Base-by-base conservation (phyloP, 2,113 vertebrate genomes). In the Aplodontia rufa region DNA sequence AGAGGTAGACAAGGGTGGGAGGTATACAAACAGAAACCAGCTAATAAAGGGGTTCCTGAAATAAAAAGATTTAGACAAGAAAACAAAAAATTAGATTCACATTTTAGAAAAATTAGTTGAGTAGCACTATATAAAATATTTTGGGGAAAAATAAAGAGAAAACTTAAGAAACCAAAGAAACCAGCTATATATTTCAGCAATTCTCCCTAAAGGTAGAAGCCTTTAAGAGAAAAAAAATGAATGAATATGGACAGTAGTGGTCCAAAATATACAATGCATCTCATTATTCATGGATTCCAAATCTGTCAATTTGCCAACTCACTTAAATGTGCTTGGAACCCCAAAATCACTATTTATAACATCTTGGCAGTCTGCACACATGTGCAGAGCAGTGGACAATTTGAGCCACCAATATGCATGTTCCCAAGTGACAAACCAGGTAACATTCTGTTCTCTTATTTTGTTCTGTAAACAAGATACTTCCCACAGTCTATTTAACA, bases 81-180 rank as follows among this genome's bases (percentile, higher is more conserved):
- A 62, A 71, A 55, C 2, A 93, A 47, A 94, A 82, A 95, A 82
- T 66, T 66, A 83, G 12, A 78, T 35, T 40, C 87, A 35, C 32
- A 92, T 45, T 95, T 94, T 84, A 40, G 49, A 81, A 86, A 87
- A 96, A 35, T 47, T 83, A 64, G 28, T 68, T 55, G 66, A n/a
- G 30, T 28, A 64, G 1, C 76, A 74, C 32, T 72, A 1, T 10
- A 62, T 12, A 47, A 93, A 89, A 28, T 83, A 80, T 68, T 87
- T 85, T 37, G 74, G 26, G 24, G 22, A 8, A 6, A 84, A 83
- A 95, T 40, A 47, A 87, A 91, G 22, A 53, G 26, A 91, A 66
- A 93, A 69, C 47, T 55, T 20, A 92, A 89, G 20, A 94, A 91
- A 80, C 45, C 40, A 80, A 92, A 89, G 20, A 94, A 91, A 80